Conservation (phyloP, 2,113 vertebrate genomes). For the Anolis sagrei region DNA sequence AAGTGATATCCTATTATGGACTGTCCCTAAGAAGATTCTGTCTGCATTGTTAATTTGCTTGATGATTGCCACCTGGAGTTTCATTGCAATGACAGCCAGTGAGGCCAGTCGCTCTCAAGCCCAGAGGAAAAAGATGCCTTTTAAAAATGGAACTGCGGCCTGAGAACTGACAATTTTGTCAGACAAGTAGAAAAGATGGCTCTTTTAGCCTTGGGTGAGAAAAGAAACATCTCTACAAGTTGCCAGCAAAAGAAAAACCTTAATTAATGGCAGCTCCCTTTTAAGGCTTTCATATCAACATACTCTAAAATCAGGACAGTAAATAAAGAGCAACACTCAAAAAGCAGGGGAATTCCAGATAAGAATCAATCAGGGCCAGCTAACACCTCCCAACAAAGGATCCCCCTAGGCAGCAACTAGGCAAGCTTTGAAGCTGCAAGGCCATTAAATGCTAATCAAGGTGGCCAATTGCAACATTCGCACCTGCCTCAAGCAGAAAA, state of each 20-base stretch:
- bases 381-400: too few relatives aligned
- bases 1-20: slow-evolving; percentile 46
- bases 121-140: neutral
- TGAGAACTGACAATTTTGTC: neutral
- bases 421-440: too few relatives aligned
- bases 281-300: slow-evolving; percentile 4
- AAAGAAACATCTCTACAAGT: neutral
- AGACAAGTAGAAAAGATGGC: slow-evolving; percentile 3
- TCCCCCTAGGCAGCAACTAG: too few relatives aligned
- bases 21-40: slow-evolving; percentile 15
- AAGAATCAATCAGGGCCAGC: too few relatives aligned
- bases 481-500: too few relatives aligned
- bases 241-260: neutral
- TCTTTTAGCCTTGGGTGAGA: slow-evolving; percentile 6
- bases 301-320: too few relatives aligned
- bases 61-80: slow-evolving; percentile 13
- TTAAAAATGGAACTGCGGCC: neutral
- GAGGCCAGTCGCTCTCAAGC: slow-evolving; percentile 14
- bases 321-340: too few relatives aligned
- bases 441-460: too few relatives aligned
- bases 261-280: slow-evolving; percentile 4
- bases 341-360: too few relatives aligned
- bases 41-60: slow-evolving; percentile 31
- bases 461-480: too few relatives aligned
- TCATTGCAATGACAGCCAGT: neutral